Conservation (phyloP, 1,140 invertebrate species). For the Drosophila watanabei region DNA sequence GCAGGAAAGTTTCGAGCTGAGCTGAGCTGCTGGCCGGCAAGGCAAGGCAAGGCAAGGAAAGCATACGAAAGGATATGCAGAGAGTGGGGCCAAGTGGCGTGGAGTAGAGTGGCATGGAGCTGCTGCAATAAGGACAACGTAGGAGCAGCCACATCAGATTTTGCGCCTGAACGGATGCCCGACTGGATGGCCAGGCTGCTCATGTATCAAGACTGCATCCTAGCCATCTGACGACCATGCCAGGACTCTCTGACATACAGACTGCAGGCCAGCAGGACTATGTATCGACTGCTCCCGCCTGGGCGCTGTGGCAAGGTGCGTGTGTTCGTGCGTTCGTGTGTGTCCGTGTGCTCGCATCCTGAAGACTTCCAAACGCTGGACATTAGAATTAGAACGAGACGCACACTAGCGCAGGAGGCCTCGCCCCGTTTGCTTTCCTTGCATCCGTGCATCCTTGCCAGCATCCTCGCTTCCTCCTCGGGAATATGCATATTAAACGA, state of each 20-base stretch:
- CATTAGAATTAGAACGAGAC: conserved; percentile 66
- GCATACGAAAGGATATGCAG: conserved; percentile 19
- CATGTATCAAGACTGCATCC: conserved; percentile 72
- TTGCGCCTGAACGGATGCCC: conserved; percentile 57
- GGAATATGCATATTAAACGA: conserved; percentile 68
- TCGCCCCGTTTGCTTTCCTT: conserved; percentile 1
- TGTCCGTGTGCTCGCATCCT: conserved; percentile 45
- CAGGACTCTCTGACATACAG: conserved; percentile 26
- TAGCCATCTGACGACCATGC: conserved; percentile 56
- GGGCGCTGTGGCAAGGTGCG: conserved; percentile 15
- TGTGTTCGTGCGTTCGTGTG: conserved; percentile 5
- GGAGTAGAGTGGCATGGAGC: background rate
- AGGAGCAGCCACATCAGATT: conserved; percentile 65
- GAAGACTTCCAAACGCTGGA: conserved; percentile 71
- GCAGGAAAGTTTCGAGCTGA: conserved; percentile 55
- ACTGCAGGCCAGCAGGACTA: conserved; percentile 32
- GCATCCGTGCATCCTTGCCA: background rate
- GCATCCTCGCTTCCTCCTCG: conserved; percentile 23
- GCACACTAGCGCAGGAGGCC: conserved; percentile 48
- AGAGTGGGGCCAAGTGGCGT: background rate
- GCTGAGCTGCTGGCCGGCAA: conserved; percentile 20
- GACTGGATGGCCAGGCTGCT: conserved; percentile 49
- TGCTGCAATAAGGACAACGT: conserved; percentile 62
- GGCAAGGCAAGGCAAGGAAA: conserved; percentile 35
- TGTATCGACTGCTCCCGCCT: conserved; percentile 16